phyloP scores from a whole-genome alignment of 1,140 invertebrate species.

The Euwallacea similis region DNA sequence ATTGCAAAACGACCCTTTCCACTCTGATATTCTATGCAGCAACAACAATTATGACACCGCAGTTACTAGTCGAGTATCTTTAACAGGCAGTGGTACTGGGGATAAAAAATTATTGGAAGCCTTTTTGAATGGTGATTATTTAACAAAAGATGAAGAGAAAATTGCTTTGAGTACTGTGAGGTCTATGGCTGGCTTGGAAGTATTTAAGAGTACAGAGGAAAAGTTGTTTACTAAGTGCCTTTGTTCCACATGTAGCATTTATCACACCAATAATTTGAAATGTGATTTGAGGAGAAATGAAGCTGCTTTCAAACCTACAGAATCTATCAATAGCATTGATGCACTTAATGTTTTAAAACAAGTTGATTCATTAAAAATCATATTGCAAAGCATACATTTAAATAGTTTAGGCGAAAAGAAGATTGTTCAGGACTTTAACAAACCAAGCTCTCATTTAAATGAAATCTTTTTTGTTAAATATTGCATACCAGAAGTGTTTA shows the following conservation, averaged over 20 bases:
- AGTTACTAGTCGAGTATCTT: slow-evolving; percentile 20
- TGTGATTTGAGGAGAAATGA: slow-evolving; percentile 39
- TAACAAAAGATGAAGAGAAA: slow-evolving; percentile 47
- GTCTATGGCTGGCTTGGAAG: slow-evolving; percentile 48
- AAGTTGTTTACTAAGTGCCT: slow-evolving; percentile 33
- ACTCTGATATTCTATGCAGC: slow-evolving; percentile 39
- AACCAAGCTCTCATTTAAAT: slow-evolving; percentile 37
- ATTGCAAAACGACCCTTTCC: slow-evolving; percentile 48
- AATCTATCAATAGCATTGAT: slow-evolving; percentile 19
- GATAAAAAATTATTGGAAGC: slow-evolving; percentile 39
- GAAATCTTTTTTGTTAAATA: slow-evolving; percentile 52
- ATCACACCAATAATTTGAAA: slow-evolving; percentile 42
- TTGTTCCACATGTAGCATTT: slow-evolving; percentile 40
- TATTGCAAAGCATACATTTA: slow-evolving; percentile 45
- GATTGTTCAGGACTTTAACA: slow-evolving; percentile 29
- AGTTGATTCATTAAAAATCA: slow-evolving; percentile 47
- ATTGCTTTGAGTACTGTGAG: slow-evolving; percentile 50
- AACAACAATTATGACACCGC: slow-evolving; percentile 31
- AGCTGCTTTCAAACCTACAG: slow-evolving; percentile 11
- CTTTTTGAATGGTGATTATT: slow-evolving; percentile 48
- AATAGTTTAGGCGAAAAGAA: slow-evolving; percentile 47
- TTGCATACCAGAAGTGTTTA: slow-evolving; percentile 44
- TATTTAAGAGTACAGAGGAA: slow-evolving; percentile 42
- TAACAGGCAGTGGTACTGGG: slow-evolving; percentile 3
- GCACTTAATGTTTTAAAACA: slow-evolving; percentile 43